These are phyloP conservation scores for Phanerotoma sp. DNA, from an alignment of 2,888 invertebrate species.

Conservation along the genomic window DNA sequence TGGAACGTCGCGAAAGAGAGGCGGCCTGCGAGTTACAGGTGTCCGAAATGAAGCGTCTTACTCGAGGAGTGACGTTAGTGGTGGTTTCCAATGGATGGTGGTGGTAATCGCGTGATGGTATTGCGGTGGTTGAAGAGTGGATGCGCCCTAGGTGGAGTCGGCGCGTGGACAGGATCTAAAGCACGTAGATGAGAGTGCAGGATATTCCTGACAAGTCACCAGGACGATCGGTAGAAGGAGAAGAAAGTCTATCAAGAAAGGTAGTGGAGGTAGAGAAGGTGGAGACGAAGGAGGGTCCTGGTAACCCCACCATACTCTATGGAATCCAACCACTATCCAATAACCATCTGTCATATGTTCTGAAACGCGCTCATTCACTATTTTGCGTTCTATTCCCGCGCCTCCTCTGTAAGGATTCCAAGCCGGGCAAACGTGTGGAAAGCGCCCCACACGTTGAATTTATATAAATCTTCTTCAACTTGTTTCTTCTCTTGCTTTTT, in stretches of 20 bases:
- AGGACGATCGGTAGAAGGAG: neutral
- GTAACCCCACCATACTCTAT: conserved; percentile 33
- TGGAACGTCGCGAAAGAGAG: conserved; percentile 28
- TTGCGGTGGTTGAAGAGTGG: conserved; percentile 35
- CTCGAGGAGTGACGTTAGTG: conserved; percentile 26
- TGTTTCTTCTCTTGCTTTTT: conserved; percentile 6
- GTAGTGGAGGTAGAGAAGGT: conserved; percentile 29
- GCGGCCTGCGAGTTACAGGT: conserved; percentile 53
- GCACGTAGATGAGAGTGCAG: conserved; percentile 1
- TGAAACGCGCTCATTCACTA: conserved; percentile 32
- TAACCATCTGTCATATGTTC: conserved; percentile 39
- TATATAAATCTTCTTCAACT: conserved; percentile 28
- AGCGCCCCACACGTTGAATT: conserved; percentile 21
- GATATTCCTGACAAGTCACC: conserved; percentile 13
- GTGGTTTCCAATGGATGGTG: conserved; percentile 26
- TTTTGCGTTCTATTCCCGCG: conserved; percentile 27
- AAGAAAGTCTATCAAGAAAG: conserved; percentile 3
- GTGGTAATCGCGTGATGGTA: conserved; percentile 24
- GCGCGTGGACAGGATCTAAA: conserved; percentile 38
- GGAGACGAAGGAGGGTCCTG: conserved; percentile 40
- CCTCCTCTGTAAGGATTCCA: conserved; percentile 9
- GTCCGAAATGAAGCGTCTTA: conserved; percentile 44
- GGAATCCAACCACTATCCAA: conserved; percentile 38
- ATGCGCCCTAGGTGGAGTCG: conserved; percentile 43
- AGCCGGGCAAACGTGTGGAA: conserved; percentile 7